Evolutionary conservation across 2,797 vertebrate species (phyloP), one percentile per base, ranked within the genome.

Genomic region (Microhierax caerulescens): DNA sequence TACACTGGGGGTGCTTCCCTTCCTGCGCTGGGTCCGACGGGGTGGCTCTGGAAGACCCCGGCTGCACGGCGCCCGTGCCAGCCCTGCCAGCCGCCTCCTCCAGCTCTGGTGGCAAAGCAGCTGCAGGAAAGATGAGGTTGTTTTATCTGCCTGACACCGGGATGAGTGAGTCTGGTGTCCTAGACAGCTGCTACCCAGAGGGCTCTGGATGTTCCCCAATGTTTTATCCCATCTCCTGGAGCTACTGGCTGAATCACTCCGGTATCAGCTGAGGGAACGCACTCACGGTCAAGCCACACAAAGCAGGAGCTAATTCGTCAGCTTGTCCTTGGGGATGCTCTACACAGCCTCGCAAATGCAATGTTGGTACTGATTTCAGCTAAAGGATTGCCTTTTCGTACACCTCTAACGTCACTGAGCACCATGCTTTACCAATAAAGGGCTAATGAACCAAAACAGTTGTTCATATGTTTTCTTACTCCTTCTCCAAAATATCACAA

Each of bases 371-470:
- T 1, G 4, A 63, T 67, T 89, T 18, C 93, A 94, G 80, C 47
- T 60, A 21, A 57, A 41, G 37, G 60, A 84, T 5, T 68, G 43
- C 64, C 83, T 87, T 74, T 92, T 10, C 3, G 3, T 50, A 63
- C 68, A 60, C 84, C 93, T 89, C 75, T 60, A 77, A 15, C 63
- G 60, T 53, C 84, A 85, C 41, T 5, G 30, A 94, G 91, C 61
- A 51, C 90, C 84, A 56, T 17, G 80, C 85, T 87, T 84, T 50
- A 85, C 90, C 92, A 89, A 93, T 95, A 89, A 95, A 91, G 56
- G 88, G 68, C 90, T 95, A 96, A 96, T 67, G 92, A 96, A 94
- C 88, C 93, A 95, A 87, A 93, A 13, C 96, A 89, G 68, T 94
- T 85, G 70, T 47, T 96, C 93, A n/a, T 85, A 95, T 91, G 92